Evolutionary conservation across 2,888 invertebrate genomes (phyloP), one percentile per base, ranked within the genome.

Genomic region (Mythimna impura): DNA sequence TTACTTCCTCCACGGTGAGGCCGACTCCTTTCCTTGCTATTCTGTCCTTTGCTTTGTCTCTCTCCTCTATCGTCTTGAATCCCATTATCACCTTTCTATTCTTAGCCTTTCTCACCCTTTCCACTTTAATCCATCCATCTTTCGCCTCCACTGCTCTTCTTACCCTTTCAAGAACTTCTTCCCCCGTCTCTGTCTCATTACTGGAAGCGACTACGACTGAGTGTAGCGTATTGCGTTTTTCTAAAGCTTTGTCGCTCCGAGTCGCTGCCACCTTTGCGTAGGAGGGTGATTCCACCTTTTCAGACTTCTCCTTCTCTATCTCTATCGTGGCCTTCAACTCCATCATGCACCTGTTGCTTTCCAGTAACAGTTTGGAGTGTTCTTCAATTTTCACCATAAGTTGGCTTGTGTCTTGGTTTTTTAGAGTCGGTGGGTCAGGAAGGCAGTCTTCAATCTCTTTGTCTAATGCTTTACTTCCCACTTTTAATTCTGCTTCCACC

Each of bases 1-100:
- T 50, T 30, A 64, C 34, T 8, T 64, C 52, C 30, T 64, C 64
- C 14, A 64, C 64, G 3, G 25, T 17, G 25, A 64, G 64, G 30
- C 9, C 30, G 0, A 5, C 25, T 30, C 52, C 52, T 4, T 8
- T 9, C 20, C 2, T 30, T 20, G 7, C 17, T 9, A 52, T 9
- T 30, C 50, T 63, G 6, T 52, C 64, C 30, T 12, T 64, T 1
- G 52, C 7, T 12, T 52, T 64, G 9, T 25, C 25, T 3, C 64
- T 25, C 30, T 64, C 64, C 0, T 52, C 64, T 12, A 9, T 30
- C 8, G 50, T 52, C 3, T 52, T 20, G 1, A 50, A 52, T 6
- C 64, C 64, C 52, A 64, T 64, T 2, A 64, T 62, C 0, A 62
- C 22, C 17, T 62, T 62, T 7, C 62, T 40, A 2, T 62, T 9